Evolutionary conservation across 2,888 invertebrate genomes (phyloP).

Genomic region (Nematopogon swammerdamellus): DNA sequence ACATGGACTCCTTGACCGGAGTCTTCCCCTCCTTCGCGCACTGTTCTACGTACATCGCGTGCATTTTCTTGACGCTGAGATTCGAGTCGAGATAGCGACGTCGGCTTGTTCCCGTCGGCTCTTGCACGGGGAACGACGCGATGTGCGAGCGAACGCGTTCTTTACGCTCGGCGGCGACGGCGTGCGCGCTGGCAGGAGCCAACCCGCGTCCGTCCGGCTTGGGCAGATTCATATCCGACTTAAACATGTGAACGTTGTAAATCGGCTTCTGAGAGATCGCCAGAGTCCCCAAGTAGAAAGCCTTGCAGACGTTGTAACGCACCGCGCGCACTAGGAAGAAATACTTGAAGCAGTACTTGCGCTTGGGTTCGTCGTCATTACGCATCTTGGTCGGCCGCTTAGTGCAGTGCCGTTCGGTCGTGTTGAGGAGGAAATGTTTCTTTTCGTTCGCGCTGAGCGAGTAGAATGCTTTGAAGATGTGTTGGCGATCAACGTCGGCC

Average conservation of each 20-base stretch:
- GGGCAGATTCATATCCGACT: constrained; percentile 41
- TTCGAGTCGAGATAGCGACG: constrained; percentile 32
- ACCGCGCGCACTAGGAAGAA: constrained; percentile 35
- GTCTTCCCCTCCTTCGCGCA: constrained; percentile 25
- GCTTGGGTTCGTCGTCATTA: constrained; percentile 20
- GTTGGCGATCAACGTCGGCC: constrained; percentile 32
- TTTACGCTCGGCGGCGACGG: constrained; percentile 31
- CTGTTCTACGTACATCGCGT: constrained; percentile 29
- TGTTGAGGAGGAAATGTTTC: constrained; percentile 39
- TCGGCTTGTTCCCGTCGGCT: constrained; percentile 31
- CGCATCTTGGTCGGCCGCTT: constrained; percentile 20
- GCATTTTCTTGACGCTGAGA: constrained; percentile 40
- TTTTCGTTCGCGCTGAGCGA: constrained; percentile 40
- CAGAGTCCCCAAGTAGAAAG: constrained; percentile 43
- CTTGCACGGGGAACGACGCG: constrained; percentile 28
- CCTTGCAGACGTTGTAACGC: constrained; percentile 37
- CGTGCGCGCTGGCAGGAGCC: constrained; percentile 32
- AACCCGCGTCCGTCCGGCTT: constrained; percentile 43
- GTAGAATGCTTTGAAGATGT: constrained; percentile 44
- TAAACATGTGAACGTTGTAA: constrained; percentile 42
- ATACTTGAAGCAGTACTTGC: constrained; percentile 40
- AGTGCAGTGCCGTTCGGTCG: constrained; percentile 34
- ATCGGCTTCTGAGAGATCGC: constrained; percentile 46
- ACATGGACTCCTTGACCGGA: constrained; percentile 44
- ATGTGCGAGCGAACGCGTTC: constrained; percentile 38